Percentiles rank a stretch among this genome's conserved stretches.
phyloP scores from a whole-genome alignment of 1,140 invertebrate species.

The Bombus ignitus region DNA sequence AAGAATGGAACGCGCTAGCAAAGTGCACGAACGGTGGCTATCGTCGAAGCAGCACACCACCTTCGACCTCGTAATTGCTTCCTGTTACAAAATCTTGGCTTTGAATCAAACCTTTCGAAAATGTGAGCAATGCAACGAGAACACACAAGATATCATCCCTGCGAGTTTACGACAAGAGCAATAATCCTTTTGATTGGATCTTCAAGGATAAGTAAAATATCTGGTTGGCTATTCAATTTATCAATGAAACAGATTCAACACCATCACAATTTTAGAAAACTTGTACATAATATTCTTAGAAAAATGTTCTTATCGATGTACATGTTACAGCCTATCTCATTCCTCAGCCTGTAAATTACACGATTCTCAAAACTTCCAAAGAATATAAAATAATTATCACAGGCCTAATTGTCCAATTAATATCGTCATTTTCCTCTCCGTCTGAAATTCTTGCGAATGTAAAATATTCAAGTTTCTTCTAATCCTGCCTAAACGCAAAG shows the following conservation, averaged over 20 bases:
- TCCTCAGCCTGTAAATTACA: background rate
- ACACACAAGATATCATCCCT: background rate
- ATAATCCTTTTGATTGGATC: background rate
- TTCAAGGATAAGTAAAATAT: too few relatives aligned
- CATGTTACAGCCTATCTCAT: too few relatives aligned
- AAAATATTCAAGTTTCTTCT: background rate
- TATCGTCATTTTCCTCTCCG: background rate
- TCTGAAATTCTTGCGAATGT: background rate
- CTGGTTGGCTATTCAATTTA: too few relatives aligned
- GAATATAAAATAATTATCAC: background rate
- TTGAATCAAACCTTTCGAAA: background rate
- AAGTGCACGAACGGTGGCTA: background rate
- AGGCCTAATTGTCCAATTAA: background rate
- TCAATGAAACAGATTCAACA: too few relatives aligned
- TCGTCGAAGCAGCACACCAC: background rate
- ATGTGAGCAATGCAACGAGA: background rate
- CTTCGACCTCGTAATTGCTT: conserved; percentile 8
- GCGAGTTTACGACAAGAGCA: background rate
- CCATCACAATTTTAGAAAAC: too few relatives aligned
- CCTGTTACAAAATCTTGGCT: background rate
- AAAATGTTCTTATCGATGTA: too few relatives aligned
- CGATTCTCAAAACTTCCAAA: background rate
- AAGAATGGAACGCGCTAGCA: background rate
- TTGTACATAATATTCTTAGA: too few relatives aligned
- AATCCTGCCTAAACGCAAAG: background rate